Base-by-base conservation (phyloP, 64 coral and sea anemone species). In the Platygyra sinensis region DNA sequence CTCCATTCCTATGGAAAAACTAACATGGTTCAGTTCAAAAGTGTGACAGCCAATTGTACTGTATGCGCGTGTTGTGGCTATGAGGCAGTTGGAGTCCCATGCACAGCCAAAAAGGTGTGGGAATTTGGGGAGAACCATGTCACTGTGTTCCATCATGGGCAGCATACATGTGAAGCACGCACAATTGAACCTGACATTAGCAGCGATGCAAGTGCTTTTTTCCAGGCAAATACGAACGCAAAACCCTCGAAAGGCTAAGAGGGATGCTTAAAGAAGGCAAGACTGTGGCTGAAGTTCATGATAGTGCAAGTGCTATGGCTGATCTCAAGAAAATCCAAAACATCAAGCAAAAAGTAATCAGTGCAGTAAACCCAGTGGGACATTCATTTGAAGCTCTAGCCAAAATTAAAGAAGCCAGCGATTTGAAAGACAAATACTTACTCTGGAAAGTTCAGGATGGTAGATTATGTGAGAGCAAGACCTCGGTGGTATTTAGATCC, bases 311-410 rank as follows among this genome's bases (percentile, higher is more conserved):
- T 36, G 33, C 33, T 36, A 36, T 36, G 33, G 33, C 33, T 36
- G 33, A 36, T 36, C 33, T 36, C 33, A 36, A 36, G 33, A 36
- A 36, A 79, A 89, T 94, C 19, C 93, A 94, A 73, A 94, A 94
- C 72, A 87, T 94, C 15, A 94, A 94, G 78, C 88, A 94, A 52
- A 94, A 94, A 72, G 93, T 90, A 10, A 86, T 90, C 10, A n/a
- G 57, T 16, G 30, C 78, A 65, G 85, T 32, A 31, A 94, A 94
- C n/a, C 88, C 93, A 8, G 80, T 75, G 30, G 88, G 88, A 18
- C 93, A 94, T 28, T 94, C 93, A 12, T 94, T 94, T 87, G 88
- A 94, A n/a, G 88, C 88, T 17, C 28, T 94, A 12, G 87, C 93
- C 8, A 94, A 42, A 51, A 94, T 89, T 51, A 94, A 89, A 86